Conservation (phyloP, 2,113 vertebrate species). For the Oryctolagus cuniculus region mOryCun1.1 NC_091442.1:38873001-38873500, state of each 20-base stretch:
- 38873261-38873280: not conserved
- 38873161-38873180: too few relatives aligned
- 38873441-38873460: not conserved
- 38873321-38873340: not conserved
- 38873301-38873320: not conserved
- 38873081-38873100: too few relatives aligned
- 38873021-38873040: too few relatives aligned
- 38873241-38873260: not conserved
- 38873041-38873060: too few relatives aligned
- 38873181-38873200: too few relatives aligned
- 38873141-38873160: too few relatives aligned
- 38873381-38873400: not conserved
- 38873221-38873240: too few relatives aligned
- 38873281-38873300: not conserved
- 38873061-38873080: too few relatives aligned
- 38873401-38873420: not conserved
- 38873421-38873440: not conserved
- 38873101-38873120: too few relatives aligned
- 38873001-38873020: too few relatives aligned
- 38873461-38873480: not conserved
- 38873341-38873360: not conserved
- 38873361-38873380: conserved; percentile 4
- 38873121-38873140: too few relatives aligned
- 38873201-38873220: too few relatives aligned
- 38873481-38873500: not conserved